phyloP scores from a whole-genome alignment of 1,140 invertebrate genomes.

The Drosophila elegans region DNA sequence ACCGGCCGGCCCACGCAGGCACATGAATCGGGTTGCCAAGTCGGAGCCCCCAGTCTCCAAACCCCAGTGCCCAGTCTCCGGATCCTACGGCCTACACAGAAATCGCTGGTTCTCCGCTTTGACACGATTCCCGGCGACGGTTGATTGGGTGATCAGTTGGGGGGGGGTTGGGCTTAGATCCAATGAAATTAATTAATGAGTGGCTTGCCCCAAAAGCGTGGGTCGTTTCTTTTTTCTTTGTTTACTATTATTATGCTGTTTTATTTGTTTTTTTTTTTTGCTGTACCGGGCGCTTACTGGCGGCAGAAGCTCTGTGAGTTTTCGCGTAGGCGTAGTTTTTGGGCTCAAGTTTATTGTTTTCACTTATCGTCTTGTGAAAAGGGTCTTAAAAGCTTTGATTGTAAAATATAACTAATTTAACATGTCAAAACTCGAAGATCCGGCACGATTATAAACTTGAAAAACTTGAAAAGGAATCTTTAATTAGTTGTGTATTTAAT shows the following conservation, averaged over 20 bases:
- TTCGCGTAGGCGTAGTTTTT: conserved; percentile 25
- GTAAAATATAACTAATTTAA: conserved; percentile 37
- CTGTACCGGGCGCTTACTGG: neutral
- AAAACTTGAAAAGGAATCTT: too few species aligned
- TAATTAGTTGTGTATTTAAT: neutral
- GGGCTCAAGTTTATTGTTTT: conserved; percentile 42
- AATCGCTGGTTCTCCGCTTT: conserved; percentile 41
- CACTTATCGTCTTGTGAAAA: conserved; percentile 42
- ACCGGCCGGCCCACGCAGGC: conserved; percentile 74
- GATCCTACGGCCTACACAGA: conserved; percentile 51
- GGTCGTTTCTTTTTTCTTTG: conserved; percentile 21
- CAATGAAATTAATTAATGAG: conserved; percentile 74
- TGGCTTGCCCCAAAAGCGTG: conserved; percentile 26
- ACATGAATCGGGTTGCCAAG: conserved; percentile 46
- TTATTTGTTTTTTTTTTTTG: neutral
- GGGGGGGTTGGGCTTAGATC: conserved; percentile 41
- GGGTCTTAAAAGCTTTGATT: conserved; percentile 41
- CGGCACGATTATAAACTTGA: conserved; percentile 23
- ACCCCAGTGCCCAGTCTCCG: neutral
- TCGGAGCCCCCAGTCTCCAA: neutral
- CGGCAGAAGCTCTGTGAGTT: conserved; percentile 11
- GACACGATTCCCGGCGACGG: conserved; percentile 47
- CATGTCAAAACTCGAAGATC: conserved; percentile 30
- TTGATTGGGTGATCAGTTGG: neutral
- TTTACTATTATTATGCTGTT: conserved; percentile 20